Evolutionary conservation across 2,888 invertebrate genomes (phyloP), one percentile per base, ranked within the genome.

Genomic region (Drepana falcataria): DNA sequence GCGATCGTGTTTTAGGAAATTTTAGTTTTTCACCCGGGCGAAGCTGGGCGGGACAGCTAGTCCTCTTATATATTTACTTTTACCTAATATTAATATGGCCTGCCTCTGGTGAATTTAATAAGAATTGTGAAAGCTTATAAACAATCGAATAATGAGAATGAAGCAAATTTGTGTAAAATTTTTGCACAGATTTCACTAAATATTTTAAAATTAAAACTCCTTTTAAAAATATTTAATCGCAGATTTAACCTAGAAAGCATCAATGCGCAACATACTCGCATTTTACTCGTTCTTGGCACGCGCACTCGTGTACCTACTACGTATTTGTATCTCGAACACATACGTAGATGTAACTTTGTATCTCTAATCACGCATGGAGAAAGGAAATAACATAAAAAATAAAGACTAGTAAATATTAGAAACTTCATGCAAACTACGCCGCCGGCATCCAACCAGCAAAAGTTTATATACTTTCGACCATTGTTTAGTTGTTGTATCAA

Each of bases 291-390:
- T 51, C 40, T 41, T 2, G 3, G 21, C 40, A 41, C 37, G 40
- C 37, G 34, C 51, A 7, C 9, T 49, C 21, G 21, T 21, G 1
- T 21, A 21, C 21, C 21, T 49, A 35, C 35, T 37, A 35, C 37
- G 49, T 35, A 40, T 51, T 41, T 51, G 40, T 40, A 51, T 51
- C 41, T 51, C 40, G 37, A 4, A 51, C 40, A 34, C 51, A 40
- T 51, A 40, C 7, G 33, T 7, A 7, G 2, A 51, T 37, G 40
- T 33, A n/a, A 21, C 35, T 35, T 49, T 51, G 21, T 34, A 34
- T 33, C 37, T 21, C 53, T 56, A 48, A 56, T 53, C 48, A 51
- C 48, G 49, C 40, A 48, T 35, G 48, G 56, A 56, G 56, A 56
- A 56, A 56, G 56, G 56, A 56, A 53, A 48, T n/a, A 6, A n/a